Evolutionary conservation across 1,140 invertebrate species (phyloP), one percentile per base, ranked within the genome.

Genomic region (Elysia chlorotica): DNA sequence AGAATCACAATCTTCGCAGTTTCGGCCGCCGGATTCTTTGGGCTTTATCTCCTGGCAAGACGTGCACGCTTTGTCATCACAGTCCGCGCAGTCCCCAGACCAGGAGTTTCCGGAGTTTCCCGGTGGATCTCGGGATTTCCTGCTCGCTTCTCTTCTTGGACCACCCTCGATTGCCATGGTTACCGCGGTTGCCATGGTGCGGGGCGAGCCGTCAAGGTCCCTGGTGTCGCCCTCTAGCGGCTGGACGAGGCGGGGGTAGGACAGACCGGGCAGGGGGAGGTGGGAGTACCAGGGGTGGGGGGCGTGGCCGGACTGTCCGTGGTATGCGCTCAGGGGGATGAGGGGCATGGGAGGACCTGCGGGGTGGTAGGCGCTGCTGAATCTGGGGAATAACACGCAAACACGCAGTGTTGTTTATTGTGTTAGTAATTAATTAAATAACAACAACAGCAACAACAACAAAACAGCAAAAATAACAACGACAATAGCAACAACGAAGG

Each of bases 301-400:
- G n/a, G n/a, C n/a, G n/a, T n/a, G n/a, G n/a, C n/a, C n/a, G n/a
- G n/a, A n/a, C n/a, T n/a, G n/a, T n/a, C n/a, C n/a, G n/a, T n/a
- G n/a, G 31, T 65, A 62, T 23, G 54, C 23, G 19, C 53, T 5
- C n/a, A 53, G 35, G 31, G 35, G 56, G 38, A 75, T 4, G 41
- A 54, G 54, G 23, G 63, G 48, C 78, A 79, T 84, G 96, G 95
- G 41, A 95, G 88, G 70, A n/a, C n/a, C n/a, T n/a, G n/a, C n/a
- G 97, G 88, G 83, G 97, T 96, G 54, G 96, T 90, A 78, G 94
- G 99, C 82, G 99, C 99, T 76, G 96, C 98, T 76, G 95, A 97
- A 68, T 99, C 97, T 79, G 61, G 5, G 1, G 25, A 36, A 36
- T n/a, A n/a, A n/a, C n/a, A n/a, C n/a, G n/a, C n/a, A n/a, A n/a